Evolutionary conservation across 2,888 invertebrate genomes (phyloP).

Genomic region (Melanotus villosus): DNA sequence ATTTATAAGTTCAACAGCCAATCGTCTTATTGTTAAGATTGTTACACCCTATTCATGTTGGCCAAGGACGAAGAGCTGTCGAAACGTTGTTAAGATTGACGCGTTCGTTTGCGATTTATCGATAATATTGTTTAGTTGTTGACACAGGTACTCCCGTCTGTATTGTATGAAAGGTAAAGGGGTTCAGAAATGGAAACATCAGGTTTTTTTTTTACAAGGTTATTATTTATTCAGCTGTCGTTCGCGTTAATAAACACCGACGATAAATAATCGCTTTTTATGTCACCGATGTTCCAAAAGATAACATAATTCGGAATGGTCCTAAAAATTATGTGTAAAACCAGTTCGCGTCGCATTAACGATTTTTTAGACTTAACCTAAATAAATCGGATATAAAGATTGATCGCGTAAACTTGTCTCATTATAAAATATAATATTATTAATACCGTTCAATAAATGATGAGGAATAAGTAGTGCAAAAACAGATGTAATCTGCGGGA

Average conservation of each 20-base stretch:
- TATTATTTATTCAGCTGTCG: too few species aligned
- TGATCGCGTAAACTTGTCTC: neutral
- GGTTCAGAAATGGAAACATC: neutral
- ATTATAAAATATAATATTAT: neutral
- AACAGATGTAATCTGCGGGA: conserved; percentile 16
- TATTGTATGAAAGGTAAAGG: neutral
- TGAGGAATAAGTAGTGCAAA: conserved; percentile 14
- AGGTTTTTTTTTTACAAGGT: neutral
- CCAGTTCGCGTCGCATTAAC: neutral
- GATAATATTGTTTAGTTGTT: conserved; percentile 3
- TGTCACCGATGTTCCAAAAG: too few species aligned
- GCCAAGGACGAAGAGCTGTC: neutral
- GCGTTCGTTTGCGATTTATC: neutral
- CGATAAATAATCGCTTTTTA: too few species aligned
- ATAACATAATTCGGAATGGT: too few species aligned
- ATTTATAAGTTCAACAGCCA: neutral
- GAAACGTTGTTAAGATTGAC: neutral
- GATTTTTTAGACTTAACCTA: neutral
- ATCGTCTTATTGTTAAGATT: neutral
- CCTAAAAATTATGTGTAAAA: too few species aligned
- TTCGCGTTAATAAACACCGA: too few species aligned
- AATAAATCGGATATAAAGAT: neutral
- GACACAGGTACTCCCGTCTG: neutral
- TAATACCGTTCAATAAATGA: neutral
- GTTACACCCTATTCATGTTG: neutral